Conservation (phyloP, 2,888 invertebrate genomes). For the Notodonta dromedarius region DNA sequence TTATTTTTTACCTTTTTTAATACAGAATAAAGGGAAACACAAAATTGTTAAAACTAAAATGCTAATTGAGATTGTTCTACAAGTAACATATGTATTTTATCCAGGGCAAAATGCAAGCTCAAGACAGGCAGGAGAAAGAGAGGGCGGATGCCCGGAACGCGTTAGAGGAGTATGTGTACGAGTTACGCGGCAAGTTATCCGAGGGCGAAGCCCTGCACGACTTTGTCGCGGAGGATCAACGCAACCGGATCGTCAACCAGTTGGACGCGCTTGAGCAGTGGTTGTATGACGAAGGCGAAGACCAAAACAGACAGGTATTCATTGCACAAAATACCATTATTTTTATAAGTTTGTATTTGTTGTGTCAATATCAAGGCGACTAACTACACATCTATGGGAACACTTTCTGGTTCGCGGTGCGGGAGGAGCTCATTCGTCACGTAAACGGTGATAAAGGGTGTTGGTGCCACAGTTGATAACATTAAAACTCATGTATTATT, state of each 20-base stretch:
- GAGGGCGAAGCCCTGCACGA: slow-evolving; percentile 90
- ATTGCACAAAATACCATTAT: too few relatives aligned
- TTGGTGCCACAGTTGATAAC: too few relatives aligned
- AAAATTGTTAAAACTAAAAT: neutral
- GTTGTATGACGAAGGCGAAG: slow-evolving; percentile 98
- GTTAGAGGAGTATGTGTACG: slow-evolving; percentile 99
- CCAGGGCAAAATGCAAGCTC: slow-evolving; percentile 91
- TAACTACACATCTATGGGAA: too few relatives aligned
- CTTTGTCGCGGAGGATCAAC: slow-evolving; percentile 90
- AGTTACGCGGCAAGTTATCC: slow-evolving; percentile 94
- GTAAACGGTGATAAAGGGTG: too few relatives aligned
- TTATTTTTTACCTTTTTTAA: too few relatives aligned
- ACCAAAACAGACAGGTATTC: slow-evolving; percentile 87
- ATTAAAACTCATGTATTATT: too few relatives aligned
- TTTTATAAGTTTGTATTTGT: too few relatives aligned
- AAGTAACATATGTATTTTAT: neutral
- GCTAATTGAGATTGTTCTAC: neutral
- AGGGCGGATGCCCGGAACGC: slow-evolving; percentile 98
- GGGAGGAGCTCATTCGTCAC: too few relatives aligned
- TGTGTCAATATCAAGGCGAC: too few relatives aligned
- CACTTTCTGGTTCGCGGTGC: too few relatives aligned
- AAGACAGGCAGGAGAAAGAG: slow-evolving; percentile 97
- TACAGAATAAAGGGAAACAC: too few relatives aligned
- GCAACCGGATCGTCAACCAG: slow-evolving; percentile 84
- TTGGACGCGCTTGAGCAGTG: slow-evolving; percentile 96